Conservation (phyloP, 2,113 vertebrate genomes). For the Stictonetta naevosa region DNA sequence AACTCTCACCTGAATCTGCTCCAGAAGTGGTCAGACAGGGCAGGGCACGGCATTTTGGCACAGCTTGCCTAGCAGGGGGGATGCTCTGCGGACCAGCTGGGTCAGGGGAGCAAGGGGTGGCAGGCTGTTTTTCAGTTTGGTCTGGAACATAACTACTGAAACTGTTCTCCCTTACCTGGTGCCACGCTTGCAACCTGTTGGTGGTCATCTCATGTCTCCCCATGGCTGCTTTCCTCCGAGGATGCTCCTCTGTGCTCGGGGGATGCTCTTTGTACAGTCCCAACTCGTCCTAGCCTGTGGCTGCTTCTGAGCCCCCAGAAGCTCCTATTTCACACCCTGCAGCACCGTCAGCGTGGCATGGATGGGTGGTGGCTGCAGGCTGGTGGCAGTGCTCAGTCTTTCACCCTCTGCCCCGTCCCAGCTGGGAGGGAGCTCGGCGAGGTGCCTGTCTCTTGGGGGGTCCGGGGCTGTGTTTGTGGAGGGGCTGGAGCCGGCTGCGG, state of each 20-base stretch:
- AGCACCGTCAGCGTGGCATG: neutral
- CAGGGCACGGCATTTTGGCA: neutral
- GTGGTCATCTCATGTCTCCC: neutral
- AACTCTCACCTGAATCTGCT: neutral
- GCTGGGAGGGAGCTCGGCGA: neutral
- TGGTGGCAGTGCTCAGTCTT: neutral
- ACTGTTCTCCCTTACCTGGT: neutral
- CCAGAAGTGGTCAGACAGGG: neutral
- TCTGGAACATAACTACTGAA: neutral
- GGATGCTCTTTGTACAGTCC: neutral
- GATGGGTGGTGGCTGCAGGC: neutral
- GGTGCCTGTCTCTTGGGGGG: neutral
- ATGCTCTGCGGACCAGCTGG: neutral
- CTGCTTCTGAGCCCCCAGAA: neutral
- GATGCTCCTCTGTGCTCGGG: neutral
- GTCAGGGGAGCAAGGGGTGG: fast-evolving
- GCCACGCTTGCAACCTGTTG: neutral
- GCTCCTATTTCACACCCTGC: neutral
- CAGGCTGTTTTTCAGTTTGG: neutral
- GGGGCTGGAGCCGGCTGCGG: neutral
- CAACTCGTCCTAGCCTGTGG: neutral
- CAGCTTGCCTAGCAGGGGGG: neutral
- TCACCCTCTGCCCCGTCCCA: fast-evolving
- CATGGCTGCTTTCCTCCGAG: fast-evolving
- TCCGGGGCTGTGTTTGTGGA: neutral